These are phyloP conservation scores for Trigoniulus corallinus DNA, from an alignment of 1,140 invertebrate species.

Conservation along the genomic window DNA sequence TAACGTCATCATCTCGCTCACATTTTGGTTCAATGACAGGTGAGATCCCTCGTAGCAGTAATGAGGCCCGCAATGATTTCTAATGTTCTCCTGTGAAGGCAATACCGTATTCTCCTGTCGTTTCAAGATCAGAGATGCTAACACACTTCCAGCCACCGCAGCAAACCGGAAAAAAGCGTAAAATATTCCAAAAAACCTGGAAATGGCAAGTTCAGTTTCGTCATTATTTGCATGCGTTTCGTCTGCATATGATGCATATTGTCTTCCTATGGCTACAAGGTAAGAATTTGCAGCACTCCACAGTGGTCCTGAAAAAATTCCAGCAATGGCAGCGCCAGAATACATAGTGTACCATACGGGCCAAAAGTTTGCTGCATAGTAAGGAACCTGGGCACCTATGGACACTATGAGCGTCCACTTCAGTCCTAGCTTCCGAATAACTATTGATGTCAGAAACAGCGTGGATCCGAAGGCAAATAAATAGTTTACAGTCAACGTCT, in stretches of 20 bases:
- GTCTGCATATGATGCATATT: neutral
- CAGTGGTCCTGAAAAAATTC: neutral
- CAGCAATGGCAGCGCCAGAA: neutral
- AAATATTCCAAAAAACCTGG: neutral
- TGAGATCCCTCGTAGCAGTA: neutral
- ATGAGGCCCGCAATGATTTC: neutral
- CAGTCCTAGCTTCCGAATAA: neutral
- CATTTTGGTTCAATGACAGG: neutral
- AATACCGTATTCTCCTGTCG: neutral
- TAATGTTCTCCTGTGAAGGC: neutral
- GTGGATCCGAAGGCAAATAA: neutral
- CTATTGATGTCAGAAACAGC: neutral
- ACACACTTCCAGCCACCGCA: neutral
- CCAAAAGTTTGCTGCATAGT: neutral
- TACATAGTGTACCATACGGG: neutral
- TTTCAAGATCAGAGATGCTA: neutral
- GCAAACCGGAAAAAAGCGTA: neutral
- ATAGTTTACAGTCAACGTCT: neutral
- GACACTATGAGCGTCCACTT: neutral
- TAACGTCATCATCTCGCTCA: neutral
- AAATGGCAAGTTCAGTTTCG: neutral
- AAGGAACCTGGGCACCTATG: neutral
- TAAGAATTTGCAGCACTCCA: neutral
- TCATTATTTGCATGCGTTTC: no score
- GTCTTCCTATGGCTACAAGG: neutral